Base-by-base conservation (phyloP, 2,113 vertebrate genomes). In the Hucho hucho region DNA sequence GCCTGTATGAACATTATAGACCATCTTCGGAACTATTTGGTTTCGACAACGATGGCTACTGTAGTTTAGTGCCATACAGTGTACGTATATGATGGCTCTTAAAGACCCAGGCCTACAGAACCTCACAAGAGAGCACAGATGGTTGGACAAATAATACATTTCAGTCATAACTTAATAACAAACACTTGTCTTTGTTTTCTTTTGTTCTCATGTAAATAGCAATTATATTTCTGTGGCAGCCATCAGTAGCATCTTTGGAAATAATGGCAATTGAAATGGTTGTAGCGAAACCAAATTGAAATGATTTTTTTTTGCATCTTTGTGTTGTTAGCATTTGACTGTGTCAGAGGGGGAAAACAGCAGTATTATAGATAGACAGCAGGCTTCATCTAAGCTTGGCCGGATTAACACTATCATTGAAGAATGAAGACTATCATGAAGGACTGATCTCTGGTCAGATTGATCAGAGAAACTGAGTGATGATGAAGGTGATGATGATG, bases 121-220 rank as follows among this genome's bases (percentile, higher is more conserved):
- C 64, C 58, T 61, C 22, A 32, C 63, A 64, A 12, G 18, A 85
- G 65, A 81, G 68, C 74, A 69, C 61, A 26, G 66, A 69, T 70
- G 70, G 70, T 29, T 29, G 26, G 65, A 81, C 63, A 68, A 58
- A 67, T 26, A 28, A 47, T 25, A 22, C 73, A 69, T 75, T 84
- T 81, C 16, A 53, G 58, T 1, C 56, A 25, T 73, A 65, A 56
- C 79, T 79, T 56, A 75, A 83, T 11, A 43, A 43, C 59, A 74
- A 46, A 24, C 67, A 25, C 20, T 25, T 75, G 0, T 73, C 29
- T 58, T 66, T 18, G 14, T 72, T 67, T 69, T 24, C 49, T 64
- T 66, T 18, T 49, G 47, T 76, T 64, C 26, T 86, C 20, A 16
- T 88, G 84, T 83, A 81, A 83, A 84, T 77, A 84, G 73, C 78